phyloP scores from a whole-genome alignment of 2,113 vertebrate genomes.

The Pseudolaguvia tuberculata region DNA sequence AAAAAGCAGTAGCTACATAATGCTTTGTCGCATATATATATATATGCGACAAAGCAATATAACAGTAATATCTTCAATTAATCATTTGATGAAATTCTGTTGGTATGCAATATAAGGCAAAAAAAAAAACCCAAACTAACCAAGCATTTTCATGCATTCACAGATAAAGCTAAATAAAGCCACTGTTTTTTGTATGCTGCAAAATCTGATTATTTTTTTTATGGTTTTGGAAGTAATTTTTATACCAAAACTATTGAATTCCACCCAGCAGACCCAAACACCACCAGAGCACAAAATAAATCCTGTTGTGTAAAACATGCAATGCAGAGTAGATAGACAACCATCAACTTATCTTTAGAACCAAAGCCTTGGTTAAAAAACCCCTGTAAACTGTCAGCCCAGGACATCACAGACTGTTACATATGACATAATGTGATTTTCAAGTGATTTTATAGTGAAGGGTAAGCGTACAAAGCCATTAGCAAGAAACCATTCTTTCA shows the following conservation, averaged over 20 bases:
- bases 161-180: slow-evolving; percentile 19
- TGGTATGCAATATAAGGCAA: background rate
- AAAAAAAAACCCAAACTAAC: slow-evolving; percentile 26
- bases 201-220: background rate
- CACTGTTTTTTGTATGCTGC: background rate
- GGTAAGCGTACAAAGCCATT: slow-evolving; percentile 54
- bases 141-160: slow-evolving; percentile 20
- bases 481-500: slow-evolving; percentile 54
- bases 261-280: slow-evolving; percentile 32
- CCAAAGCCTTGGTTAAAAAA: slow-evolving; percentile 6
- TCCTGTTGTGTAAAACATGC: slow-evolving; percentile 43
- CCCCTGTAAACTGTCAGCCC: slow-evolving; percentile 20
- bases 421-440: slow-evolving; percentile 32
- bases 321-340: slow-evolving; percentile 30
- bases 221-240: background rate
- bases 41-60: slow-evolving; percentile 7
- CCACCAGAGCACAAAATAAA: slow-evolving; percentile 20
- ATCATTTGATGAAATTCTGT: slow-evolving; percentile 16
- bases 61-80: background rate
- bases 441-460: slow-evolving; percentile 41
- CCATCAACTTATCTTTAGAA: slow-evolving; percentile 9
- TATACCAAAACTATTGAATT: slow-evolving; percentile 35
- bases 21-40: no score
- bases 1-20: background rate
- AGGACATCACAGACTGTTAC: slow-evolving; percentile 37